Evolutionary conservation across 2,797 vertebrate species (phyloP).

Genomic region (Lepus townsendii): DNA sequence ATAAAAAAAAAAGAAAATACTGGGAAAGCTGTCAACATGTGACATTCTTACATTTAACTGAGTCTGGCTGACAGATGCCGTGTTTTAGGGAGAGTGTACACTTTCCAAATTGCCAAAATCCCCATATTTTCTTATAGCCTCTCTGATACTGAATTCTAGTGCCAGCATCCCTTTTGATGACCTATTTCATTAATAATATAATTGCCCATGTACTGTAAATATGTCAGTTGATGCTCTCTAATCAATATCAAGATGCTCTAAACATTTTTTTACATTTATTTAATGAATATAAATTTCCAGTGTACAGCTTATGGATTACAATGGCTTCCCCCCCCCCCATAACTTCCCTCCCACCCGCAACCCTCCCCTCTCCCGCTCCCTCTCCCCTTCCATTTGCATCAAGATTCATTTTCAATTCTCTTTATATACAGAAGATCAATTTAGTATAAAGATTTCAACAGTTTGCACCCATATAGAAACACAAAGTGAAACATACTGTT

Average conservation of each 20-base stretch:
- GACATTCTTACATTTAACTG: not conserved
- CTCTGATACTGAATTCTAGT: not conserved
- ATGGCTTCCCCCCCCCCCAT: too few species aligned
- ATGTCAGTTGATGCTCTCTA: not conserved
- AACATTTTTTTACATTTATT: too few species aligned
- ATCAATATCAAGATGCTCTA: slow-evolving; percentile 14
- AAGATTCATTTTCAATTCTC: too few species aligned
- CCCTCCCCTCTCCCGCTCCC: too few species aligned
- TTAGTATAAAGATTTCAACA: too few species aligned
- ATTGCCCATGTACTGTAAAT: not conserved
- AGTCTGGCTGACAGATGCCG: not conserved
- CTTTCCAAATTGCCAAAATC: not conserved
- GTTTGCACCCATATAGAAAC: too few species aligned
- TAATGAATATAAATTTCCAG: too few species aligned
- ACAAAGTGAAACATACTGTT: too few species aligned
- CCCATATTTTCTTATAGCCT: not conserved
- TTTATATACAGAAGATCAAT: too few species aligned
- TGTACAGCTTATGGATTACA: too few species aligned
- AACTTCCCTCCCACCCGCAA: too few species aligned
- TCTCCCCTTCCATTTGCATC: too few species aligned
- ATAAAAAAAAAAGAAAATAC: not conserved
- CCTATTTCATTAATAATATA: not conserved
- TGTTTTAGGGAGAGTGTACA: not conserved
- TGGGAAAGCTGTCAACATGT: not conserved
- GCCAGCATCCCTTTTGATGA: not conserved